A percentile compares a stretch with the other conserved stretches of the same genome.
Conservation (phyloP, 2,888 invertebrate species). For the Entomobrya multifasciata region DNA sequence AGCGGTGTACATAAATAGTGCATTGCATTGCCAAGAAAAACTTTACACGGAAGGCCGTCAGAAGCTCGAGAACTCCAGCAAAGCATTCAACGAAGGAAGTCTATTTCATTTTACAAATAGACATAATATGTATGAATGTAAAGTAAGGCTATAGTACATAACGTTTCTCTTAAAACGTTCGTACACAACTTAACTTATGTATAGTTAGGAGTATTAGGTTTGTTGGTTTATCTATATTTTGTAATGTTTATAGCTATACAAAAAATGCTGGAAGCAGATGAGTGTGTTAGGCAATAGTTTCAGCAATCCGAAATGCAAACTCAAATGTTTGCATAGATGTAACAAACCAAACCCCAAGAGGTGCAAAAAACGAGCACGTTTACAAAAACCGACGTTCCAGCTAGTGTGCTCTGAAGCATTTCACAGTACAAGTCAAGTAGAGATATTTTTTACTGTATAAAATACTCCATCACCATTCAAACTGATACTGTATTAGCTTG, state of each 20-base stretch:
- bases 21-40: neutral
- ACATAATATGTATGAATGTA: too few species aligned
- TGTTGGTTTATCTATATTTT: neutral
- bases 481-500: too few species aligned
- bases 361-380: neutral
- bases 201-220: neutral
- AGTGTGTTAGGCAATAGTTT: slow-evolving; percentile 30
- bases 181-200: too few species aligned
- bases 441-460: neutral
- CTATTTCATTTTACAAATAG: too few species aligned
- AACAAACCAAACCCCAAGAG: slow-evolving; percentile 62
- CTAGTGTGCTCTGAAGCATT: slow-evolving; percentile 1
- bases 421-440: neutral
- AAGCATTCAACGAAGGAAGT: too few species aligned
- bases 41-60: neutral
- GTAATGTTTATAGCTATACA: neutral
- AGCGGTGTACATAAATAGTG: neutral
- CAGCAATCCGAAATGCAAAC: slow-evolving; percentile 62
- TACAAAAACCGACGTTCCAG: neutral
- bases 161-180: too few species aligned
- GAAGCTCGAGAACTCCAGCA: too few species aligned
- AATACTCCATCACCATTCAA: neutral
- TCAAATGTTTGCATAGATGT: slow-evolving; percentile 58
- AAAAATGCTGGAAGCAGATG: slow-evolving; percentile 51
- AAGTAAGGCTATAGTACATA: too few species aligned